Base-by-base conservation (phyloP, 2,888 invertebrate species). In the Beris morrisii region DNA sequence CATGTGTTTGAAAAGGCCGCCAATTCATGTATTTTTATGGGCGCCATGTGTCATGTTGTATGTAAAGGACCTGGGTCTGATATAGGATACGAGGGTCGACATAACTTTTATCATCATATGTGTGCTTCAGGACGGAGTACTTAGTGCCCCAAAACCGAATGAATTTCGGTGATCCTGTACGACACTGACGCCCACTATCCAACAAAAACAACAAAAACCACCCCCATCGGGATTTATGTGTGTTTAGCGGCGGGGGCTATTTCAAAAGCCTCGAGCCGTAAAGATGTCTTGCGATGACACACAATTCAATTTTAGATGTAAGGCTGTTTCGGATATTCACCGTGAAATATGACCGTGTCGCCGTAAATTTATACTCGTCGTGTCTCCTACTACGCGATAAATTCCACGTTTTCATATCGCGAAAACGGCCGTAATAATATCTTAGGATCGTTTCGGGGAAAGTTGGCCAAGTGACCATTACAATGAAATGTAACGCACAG, bases 21-120 rank as follows among this genome's bases (percentile, higher is more conserved):
- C 65, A 55, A 66, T 66, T 66, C 66, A 69, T 54, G 64, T 67
- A 66, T 69, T 69, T 69, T 69, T 69, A 69, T 67, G 66, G 55
- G 58, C 55, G 57, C 54, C 52, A 66, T 67, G 59, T 69, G 59
- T 66, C 64, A 69, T 64, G 50, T 38, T 32, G 38, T 15, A 50
- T 22, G 52, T 32, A 46, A 64, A 64, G 54, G 55, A 64, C 54
- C 64, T 45, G 11, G 15, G 15, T 50, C n/a, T 7, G 48, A 50
- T 44, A 50, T 22, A 52, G 13, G 52, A 31, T 11, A 13, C 52
- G 28, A 22, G 32, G 52, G 61, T 13, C 38, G 43, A 38, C 22
- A 31, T 13, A 50, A 52, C 61, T 45, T 32, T 38, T 28, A 15
- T 61, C 38, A 32, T 30, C 58, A 45, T 45, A 15, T 15, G 15